Base-by-base conservation (phyloP, 2,888 invertebrate species). In the Cephus rjabovi region DNA sequence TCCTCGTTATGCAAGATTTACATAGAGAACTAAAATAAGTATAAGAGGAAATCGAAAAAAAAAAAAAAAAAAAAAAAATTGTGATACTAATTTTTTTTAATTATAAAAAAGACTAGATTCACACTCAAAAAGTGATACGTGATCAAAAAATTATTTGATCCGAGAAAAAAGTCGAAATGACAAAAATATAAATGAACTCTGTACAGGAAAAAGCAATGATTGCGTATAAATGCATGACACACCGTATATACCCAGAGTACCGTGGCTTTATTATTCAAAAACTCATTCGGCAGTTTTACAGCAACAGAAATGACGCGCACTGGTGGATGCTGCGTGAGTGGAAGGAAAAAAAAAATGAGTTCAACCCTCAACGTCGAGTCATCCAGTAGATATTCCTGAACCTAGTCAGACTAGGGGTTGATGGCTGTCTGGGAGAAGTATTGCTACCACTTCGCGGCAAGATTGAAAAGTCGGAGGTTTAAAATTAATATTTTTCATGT, bases 231-330 rank as follows among this genome's bases (percentile, higher is more conserved):
- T 56, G 56, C 23, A 23, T 23, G 56, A 56, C 56, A 23, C 23
- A 23, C 56, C 0, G 56, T 56, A 56, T 9, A 56, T 1, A 23
- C 0, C 56, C 9, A 0, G 56, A 23, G 2, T 23, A 23, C 23
- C 2, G 23, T 56, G 34, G 34, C 12, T 71, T 71, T 34, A 71
- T 71, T 71, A 71, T 71, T 71, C 31, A 71, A 31, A 71, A 31
- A 71, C 4, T 71, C 71, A 71, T 71, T 31, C 33, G 71, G 71
- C 31, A 34, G 31, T 23, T 71, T 71, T 71, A 71, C 71, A 71
- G 34, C 30, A 23, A 23, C 56, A 9, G 0, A 23, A 23, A 23
- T 56, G 9, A 23, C 23, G 56, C 56, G 56, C 23, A 56, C 56
- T 56, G 40, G 6, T 23, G 56, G 23, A 56, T 9, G 56, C 56